Conservation (phyloP, 2,797 vertebrate genomes). For the Nannoperca australis region DNA sequence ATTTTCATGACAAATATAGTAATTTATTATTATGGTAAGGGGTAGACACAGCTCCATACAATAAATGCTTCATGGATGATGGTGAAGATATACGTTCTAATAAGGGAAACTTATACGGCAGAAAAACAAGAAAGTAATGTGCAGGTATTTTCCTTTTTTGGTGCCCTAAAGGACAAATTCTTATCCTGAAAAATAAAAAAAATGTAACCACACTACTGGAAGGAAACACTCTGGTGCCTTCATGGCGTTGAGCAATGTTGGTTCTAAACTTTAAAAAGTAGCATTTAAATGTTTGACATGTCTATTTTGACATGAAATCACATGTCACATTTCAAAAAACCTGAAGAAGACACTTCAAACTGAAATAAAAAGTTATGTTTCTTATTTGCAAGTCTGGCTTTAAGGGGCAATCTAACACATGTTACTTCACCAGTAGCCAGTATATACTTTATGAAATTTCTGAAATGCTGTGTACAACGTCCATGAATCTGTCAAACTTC, state of each 20-base stretch:
- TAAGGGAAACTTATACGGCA: neutral
- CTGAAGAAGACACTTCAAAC: neutral
- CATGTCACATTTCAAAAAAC: neutral
- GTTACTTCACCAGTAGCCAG: neutral
- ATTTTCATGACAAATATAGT: too few relatives aligned
- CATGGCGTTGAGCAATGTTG: neutral
- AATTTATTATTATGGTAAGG: neutral
- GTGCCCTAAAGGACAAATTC: neutral
- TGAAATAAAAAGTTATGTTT: neutral
- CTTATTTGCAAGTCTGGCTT: neutral
- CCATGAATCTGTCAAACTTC: neutral
- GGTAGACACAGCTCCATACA: neutral
- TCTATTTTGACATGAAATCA: neutral
- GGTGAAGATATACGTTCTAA: too few relatives aligned
- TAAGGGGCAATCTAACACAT: neutral
- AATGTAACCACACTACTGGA: neutral
- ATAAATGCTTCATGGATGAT: neutral
- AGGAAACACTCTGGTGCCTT: neutral
- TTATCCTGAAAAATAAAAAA: neutral
- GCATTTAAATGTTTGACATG: neutral
- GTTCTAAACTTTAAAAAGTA: neutral
- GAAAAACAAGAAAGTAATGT: neutral
- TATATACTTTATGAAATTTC: neutral
- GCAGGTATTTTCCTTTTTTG: neutral
- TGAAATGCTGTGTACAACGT: neutral